phyloP scores from a whole-genome alignment of 2,797 vertebrate genomes.

The Epinephelus malabaricus region DNA sequence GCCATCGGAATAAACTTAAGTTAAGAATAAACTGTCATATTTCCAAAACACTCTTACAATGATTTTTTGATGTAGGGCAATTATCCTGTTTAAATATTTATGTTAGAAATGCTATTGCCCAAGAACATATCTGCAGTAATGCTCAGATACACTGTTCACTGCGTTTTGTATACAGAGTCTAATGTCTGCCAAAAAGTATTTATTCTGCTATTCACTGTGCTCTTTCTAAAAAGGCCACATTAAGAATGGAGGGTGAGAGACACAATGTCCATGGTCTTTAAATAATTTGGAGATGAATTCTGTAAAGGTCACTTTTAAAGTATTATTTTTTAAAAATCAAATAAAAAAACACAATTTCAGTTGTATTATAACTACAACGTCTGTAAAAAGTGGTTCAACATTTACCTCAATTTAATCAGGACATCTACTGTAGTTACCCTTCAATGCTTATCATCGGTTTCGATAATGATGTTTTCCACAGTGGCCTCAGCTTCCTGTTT shows the following conservation, averaged over 20 bases:
- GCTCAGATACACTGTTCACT: neutral
- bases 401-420: neutral
- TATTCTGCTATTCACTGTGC: neutral
- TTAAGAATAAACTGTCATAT: neutral
- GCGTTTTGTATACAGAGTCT: neutral
- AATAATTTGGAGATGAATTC: neutral
- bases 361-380: neutral
- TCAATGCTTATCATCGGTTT: neutral
- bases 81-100: neutral
- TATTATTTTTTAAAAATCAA: neutral
- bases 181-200: neutral
- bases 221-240: neutral
- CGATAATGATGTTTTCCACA: neutral
- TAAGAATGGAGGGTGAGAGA: neutral
- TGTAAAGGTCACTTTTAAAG: neutral
- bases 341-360: neutral
- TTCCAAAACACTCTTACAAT: neutral
- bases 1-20: conserved; percentile 8
- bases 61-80: neutral
- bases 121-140: neutral
- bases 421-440: neutral
- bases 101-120: neutral
- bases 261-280: neutral
- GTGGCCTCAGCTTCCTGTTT: neutral
- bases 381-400: neutral